A percentile compares a stretch with the other conserved stretches of the same genome.
Evolutionary conservation across 2,888 invertebrate species (phyloP).

Genomic region (Sipha maydis): DNA sequence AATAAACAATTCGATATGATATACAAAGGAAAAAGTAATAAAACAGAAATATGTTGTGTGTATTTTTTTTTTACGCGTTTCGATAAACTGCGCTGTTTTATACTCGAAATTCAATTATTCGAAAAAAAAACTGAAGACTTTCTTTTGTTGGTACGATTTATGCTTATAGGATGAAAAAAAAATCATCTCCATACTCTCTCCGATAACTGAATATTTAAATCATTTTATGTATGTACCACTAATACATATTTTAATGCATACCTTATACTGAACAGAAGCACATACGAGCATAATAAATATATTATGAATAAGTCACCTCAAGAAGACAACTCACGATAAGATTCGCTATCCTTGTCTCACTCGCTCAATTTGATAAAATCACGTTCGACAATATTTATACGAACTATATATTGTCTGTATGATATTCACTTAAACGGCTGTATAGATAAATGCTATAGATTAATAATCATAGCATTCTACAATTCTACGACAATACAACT

Average conservation of each 20-base stretch:
- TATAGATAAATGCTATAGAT: not conserved
- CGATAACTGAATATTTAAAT: conserved; percentile 49
- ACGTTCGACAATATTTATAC: not conserved
- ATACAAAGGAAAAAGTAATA: no score
- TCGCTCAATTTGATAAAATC: conserved; percentile 4
- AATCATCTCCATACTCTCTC: conserved; percentile 46
- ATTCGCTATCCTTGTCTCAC: not conserved
- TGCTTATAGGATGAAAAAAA: conserved; percentile 3
- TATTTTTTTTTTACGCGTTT: not conserved
- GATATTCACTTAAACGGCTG: not conserved
- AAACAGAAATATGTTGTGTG: no score
- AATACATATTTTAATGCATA: conserved; percentile 9
- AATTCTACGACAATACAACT: not conserved
- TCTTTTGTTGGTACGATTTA: conserved; percentile 17
- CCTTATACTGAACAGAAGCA: not conserved
- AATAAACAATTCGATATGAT: no score
- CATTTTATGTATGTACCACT: not conserved
- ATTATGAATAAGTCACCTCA: conserved; percentile 5
- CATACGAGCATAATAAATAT: conserved; percentile 18
- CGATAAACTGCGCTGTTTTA: conserved; percentile 2
- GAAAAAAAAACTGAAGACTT: conserved; percentile 46
- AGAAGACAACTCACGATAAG: conserved; percentile 21
- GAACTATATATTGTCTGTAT: not conserved
- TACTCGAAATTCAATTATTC: conserved; percentile 32
- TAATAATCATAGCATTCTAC: not conserved